Conservation (phyloP, 2,888 invertebrate genomes). For the Sisyra terminalis region DNA sequence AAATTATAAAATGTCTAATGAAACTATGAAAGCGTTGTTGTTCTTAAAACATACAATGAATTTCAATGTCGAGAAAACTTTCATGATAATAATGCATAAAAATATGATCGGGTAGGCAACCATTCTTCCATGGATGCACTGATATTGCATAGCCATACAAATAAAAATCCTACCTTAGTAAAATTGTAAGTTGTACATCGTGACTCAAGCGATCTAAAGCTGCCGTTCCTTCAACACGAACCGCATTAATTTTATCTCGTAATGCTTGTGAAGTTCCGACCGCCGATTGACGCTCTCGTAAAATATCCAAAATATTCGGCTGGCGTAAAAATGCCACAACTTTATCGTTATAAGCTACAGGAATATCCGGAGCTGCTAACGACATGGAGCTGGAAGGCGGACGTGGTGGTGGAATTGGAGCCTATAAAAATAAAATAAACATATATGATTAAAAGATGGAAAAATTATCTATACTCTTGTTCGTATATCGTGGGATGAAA, state of each 20-base stretch:
- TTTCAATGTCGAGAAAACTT: too few species aligned
- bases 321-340: constrained; percentile 92
- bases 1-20: too few species aligned
- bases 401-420: constrained; percentile 60
- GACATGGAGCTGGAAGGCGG: constrained; percentile 36
- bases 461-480: too few species aligned
- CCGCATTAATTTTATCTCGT: constrained; percentile 73
- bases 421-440: constrained; percentile 26
- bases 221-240: constrained; percentile 74
- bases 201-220: constrained; percentile 77
- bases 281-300: constrained; percentile 65
- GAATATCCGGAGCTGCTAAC: constrained; percentile 42
- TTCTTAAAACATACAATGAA: too few species aligned
- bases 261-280: constrained; percentile 54
- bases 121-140: too few species aligned
- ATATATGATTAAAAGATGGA: too few species aligned
- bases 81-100: too few species aligned
- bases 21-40: too few species aligned
- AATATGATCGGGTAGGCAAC: too few species aligned
- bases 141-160: too few species aligned
- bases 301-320: constrained; percentile 82
- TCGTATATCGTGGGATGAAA: too few species aligned
- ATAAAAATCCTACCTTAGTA: constrained; percentile 56
- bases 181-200: constrained; percentile 84
- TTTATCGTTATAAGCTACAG: constrained; percentile 88